Evolutionary conservation across 2,113 vertebrate genomes (phyloP), one percentile per base, ranked within the genome.

Genomic region (Entomyzon cyanotis): DNA sequence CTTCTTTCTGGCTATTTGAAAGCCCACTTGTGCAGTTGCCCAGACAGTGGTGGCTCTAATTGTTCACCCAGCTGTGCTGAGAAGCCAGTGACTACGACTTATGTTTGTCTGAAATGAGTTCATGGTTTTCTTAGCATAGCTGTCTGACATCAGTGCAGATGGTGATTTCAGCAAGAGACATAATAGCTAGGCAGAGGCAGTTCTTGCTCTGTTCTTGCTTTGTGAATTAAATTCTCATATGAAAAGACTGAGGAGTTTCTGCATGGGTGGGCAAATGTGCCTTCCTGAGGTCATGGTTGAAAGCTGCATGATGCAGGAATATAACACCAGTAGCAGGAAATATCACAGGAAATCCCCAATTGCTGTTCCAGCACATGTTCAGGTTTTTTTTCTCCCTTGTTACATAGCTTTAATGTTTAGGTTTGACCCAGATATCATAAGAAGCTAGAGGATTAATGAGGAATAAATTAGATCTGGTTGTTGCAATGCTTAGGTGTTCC

Each of bases 41-140:
- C 39, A 67, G 69, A 58, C 47, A 82, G 46, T 53, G 59, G 78
- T 3, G 5, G 52, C 58, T 93, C 44, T 89, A 35, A 70, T 82
- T 77, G 84, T 95, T 89, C 59, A 44, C 41, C 63, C 93, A 96
- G 79, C 92, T 90, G 52, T 78, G 39, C 87, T 22, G 37, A 76
- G 64, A 93, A 74, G 83, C 33, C 33, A 15, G 39, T 87, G 65
- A 56, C 89, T 52, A 3, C 0, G 19, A 58, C 86, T 87, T 90
- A 59, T 89, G 79, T 92, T 95, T 69, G n/a, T 67, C 70, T 81
- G 78, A 64, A 90, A 56, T 73, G 87, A 94, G 68, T 86, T 95
- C 79, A 83, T 67, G 76, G 49, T 68, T 68, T 94, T 82, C 90
- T 78, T 84, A 85, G 87, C 73, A 35, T 77, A 63, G 64, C 70